Evolutionary conservation across 2,113 vertebrate species (phyloP).

Genomic region (Hydrolagus affinis): DNA sequence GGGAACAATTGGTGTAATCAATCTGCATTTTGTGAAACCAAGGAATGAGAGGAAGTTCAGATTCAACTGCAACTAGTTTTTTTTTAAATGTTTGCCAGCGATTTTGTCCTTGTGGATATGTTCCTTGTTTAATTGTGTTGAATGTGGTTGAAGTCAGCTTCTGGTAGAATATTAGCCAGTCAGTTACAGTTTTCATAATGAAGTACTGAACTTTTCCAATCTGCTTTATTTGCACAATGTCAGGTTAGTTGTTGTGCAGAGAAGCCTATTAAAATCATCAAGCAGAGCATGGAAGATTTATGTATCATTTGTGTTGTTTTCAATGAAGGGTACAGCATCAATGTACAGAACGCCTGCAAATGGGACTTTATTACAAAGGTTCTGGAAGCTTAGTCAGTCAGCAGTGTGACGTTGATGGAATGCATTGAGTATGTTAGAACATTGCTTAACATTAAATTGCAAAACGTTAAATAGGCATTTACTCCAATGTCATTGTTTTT

Average conservation of each 20-base stretch:
- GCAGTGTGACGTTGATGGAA: no score
- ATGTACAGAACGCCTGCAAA: no score
- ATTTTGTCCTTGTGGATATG: background rate
- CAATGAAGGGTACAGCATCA: slow-evolving; percentile 14
- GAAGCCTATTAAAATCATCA: slow-evolving; percentile 28
- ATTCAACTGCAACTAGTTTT: background rate
- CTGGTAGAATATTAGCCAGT: background rate
- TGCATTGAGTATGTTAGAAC: no score
- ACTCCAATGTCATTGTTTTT: no score
- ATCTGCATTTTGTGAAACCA: background rate
- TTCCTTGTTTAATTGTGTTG: background rate
- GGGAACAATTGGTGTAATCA: background rate
- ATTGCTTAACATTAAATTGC: no score
- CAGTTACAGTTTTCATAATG: slow-evolving; percentile 5
- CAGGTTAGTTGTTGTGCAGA: background rate
- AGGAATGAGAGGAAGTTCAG: background rate
- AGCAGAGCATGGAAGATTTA: slow-evolving; percentile 23
- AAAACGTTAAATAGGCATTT: no score
- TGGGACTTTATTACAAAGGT: no score
- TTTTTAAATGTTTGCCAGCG: background rate
- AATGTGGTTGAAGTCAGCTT: slow-evolving; percentile 3
- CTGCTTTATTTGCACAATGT: slow-evolving; percentile 13
- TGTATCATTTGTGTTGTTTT: background rate
- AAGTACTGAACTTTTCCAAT: slow-evolving; percentile 16
- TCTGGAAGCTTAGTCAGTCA: no score